Percentiles rank a stretch among this genome's conserved stretches.
These are phyloP conservation scores for Girardia tigrina DNA, from an alignment of 2,888 invertebrate species.

Conservation along the genomic window DNA sequence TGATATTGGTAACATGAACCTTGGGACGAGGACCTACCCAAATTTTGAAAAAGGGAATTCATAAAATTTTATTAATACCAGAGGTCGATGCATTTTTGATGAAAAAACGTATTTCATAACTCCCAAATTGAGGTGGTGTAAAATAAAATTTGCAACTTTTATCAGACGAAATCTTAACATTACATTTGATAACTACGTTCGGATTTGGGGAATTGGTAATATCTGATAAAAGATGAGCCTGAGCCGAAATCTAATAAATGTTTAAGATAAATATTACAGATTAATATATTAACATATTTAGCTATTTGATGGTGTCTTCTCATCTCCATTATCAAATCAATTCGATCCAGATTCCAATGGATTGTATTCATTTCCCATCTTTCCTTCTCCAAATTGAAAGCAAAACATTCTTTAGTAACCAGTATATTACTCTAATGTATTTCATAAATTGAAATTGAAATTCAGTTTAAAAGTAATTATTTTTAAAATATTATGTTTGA, in stretches of 20 bases:
- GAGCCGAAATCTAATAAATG: background rate
- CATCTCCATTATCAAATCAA: background rate
- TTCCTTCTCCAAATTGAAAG: background rate
- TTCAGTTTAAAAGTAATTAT: too few relatives aligned
- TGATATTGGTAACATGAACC: background rate
- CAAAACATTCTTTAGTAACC: background rate
- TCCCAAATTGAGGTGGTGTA: background rate
- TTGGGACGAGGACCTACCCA: conserved; percentile 6
- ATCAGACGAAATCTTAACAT: background rate
- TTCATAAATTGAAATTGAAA: too few relatives aligned
- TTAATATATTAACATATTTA: background rate
- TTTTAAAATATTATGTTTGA: too few relatives aligned
- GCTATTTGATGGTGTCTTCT: background rate
- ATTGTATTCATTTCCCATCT: background rate
- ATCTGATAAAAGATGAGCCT: background rate
- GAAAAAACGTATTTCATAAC: conserved; percentile 9
- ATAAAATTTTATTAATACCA: background rate
- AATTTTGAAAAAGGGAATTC: background rate
- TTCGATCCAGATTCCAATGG: background rate
- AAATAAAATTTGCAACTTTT: conserved; percentile 1
- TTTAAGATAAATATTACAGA: too few relatives aligned
- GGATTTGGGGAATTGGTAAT: background rate
- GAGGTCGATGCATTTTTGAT: background rate
- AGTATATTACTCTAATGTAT: background rate
- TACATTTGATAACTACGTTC: background rate